Evolutionary conservation across 2,888 invertebrate species (phyloP).

Genomic region (Dolomedes plantarius): DNA sequence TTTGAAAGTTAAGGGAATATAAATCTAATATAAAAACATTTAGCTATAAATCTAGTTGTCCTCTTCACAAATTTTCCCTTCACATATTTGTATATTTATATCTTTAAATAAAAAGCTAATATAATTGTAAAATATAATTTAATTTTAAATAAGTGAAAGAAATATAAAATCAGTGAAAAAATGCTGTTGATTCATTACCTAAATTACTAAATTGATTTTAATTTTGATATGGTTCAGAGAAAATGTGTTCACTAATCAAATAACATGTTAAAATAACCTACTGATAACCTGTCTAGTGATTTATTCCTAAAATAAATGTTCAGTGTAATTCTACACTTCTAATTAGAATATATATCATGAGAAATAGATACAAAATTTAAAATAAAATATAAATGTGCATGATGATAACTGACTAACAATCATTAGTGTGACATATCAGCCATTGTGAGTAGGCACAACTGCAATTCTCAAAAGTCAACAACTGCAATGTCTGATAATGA

Average conservation of each 20-base stretch:
- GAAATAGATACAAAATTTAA: background rate
- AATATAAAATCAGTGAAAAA: no score
- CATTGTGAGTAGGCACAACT: conserved; percentile 46
- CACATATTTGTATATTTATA: no score
- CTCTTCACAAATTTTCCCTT: no score
- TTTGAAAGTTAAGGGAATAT: no score
- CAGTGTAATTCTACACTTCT: background rate
- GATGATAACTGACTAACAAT: conserved; percentile 22
- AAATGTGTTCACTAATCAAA: background rate
- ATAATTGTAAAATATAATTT: no score
- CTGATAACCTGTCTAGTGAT: background rate
- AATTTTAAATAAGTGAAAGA: no score
- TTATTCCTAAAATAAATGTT: background rate
- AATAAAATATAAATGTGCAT: conserved; percentile 16
- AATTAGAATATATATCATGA: background rate
- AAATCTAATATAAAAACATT: no score
- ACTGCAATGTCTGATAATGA: conserved; percentile 44
- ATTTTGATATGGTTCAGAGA: background rate
- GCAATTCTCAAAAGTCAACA: conserved; percentile 34
- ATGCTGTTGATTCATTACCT: background rate
- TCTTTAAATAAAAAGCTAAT: no score
- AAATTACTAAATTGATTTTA: background rate
- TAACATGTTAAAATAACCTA: background rate
- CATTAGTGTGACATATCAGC: conserved; percentile 36
- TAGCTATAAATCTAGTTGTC: no score